Conservation (phyloP, 2,113 vertebrate genomes). For the Spea multiplicata region DNA sequence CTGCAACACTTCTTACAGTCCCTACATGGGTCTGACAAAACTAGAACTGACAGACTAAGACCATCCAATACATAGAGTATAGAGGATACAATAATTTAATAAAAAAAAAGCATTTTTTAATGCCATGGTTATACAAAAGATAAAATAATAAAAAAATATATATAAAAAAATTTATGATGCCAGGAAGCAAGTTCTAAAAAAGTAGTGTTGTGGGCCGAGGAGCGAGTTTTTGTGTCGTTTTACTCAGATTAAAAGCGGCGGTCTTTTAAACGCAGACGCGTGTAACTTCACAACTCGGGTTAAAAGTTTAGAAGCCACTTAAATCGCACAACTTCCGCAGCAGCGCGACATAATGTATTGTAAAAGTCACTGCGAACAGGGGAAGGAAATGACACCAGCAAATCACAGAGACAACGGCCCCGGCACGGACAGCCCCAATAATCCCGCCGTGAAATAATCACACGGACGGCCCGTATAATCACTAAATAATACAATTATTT, state of each 20-base stretch:
- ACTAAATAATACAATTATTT: not conserved
- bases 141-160: not conserved
- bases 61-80: too few species aligned
- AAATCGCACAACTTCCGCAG: not conserved
- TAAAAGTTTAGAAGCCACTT: not conserved
- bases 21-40: too few species aligned
- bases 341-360: not conserved
- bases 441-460: not conserved
- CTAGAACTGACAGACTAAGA: too few species aligned
- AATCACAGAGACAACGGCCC: not conserved
- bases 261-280: not conserved
- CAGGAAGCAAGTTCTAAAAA: too few species aligned
- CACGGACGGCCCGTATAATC: not conserved
- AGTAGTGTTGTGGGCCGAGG: too few species aligned
- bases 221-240: too few species aligned
- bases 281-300: not conserved
- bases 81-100: too few species aligned
- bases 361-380: not conserved
- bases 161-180: too few species aligned
- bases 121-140: not conserved
- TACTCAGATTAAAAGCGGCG: too few species aligned
- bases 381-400: conserved; percentile 27
- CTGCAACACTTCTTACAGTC: too few species aligned
- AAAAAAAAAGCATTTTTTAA: too few species aligned
- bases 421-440: not conserved